These are phyloP conservation scores for Silurus meridionalis DNA, from an alignment of 2,113 vertebrate genomes.

Conservation along the genomic window DNA sequence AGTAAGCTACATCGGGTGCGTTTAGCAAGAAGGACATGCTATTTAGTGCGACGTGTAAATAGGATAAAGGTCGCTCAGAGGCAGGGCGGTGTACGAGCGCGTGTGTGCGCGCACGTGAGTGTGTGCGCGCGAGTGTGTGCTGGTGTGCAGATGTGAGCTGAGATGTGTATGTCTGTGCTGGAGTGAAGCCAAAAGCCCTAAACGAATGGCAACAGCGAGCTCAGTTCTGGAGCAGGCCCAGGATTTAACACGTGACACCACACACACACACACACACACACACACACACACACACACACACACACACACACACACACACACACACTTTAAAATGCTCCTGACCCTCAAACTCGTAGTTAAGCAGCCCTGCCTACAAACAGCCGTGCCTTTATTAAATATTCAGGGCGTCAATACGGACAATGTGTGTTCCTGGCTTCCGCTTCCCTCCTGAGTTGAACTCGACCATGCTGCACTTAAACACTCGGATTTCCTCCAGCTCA, in stretches of 20 bases:
- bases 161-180: background rate
- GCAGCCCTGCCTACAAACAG: conserved; percentile 44
- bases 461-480: background rate
- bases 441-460: background rate
- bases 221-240: conserved; percentile 1
- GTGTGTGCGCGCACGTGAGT: background rate
- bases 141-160: background rate
- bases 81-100: background rate
- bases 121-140: background rate
- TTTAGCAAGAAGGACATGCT: background rate
- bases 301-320: conserved; percentile 19
- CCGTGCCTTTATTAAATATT: conserved; percentile 51
- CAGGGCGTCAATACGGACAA: conserved; percentile 30
- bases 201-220: background rate
- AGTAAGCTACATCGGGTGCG: background rate
- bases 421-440: background rate
- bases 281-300: conserved; percentile 15
- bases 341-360: conserved; percentile 16
- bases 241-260: background rate
- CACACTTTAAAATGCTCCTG: conserved; percentile 39
- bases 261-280: background rate
- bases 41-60: background rate
- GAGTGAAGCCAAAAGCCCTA: background rate
- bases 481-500: background rate
- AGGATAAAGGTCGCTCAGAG: background rate